Base-by-base conservation (phyloP, 2,113 vertebrate genomes). In the Thalassarche chlororhynchos region DNA sequence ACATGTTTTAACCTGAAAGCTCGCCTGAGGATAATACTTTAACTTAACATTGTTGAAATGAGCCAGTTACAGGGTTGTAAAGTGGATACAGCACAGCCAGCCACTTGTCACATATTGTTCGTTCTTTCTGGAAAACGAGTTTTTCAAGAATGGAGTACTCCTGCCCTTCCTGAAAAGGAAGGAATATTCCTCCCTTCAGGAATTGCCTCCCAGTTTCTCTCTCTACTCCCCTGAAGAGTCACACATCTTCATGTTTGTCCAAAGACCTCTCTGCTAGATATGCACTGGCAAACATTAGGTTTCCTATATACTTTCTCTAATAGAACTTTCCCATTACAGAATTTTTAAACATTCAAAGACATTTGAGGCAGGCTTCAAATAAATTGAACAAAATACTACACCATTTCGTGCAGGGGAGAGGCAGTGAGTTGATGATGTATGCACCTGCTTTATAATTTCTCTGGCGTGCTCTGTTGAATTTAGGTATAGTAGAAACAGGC, bases 241-340 rank as follows among this genome's bases (percentile, higher is more conserved):
- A 72, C 9, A 8, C 12, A 25, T 44, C 29, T 69, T 52, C 14
- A 20, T 1, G 1, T 19, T 65, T 89, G 23, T 62, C 16, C 16
- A 42, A 32, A 75, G 32, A 62, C 5, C 2, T 61, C 23, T 51
- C 6, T 20, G 25, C 44, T 14, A 0, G 23, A 17, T 54, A 15
- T 0, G 1, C 10, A 14, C 8, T 13, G 21, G 19, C 31, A 36
- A 70, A 38, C 3, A 2, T 32, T 38, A 36, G 8, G 17, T 79
- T 91, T 75, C 44, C 14, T 28, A 0, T 42, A 5, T 44, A 10
- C 38, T 82, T 81, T 28, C 9, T 71, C 8, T 40, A 32, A 14
- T 2, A 52, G 6, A 78, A 36, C 12, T 54, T 42, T 71, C 14
- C 32, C 8, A 3, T 20, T 55, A 34, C 12, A 61, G 49, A 61